These are phyloP conservation scores for Oligia fasciuncula DNA, from an alignment of 2,888 invertebrate species.

Conservation along the genomic window DNA sequence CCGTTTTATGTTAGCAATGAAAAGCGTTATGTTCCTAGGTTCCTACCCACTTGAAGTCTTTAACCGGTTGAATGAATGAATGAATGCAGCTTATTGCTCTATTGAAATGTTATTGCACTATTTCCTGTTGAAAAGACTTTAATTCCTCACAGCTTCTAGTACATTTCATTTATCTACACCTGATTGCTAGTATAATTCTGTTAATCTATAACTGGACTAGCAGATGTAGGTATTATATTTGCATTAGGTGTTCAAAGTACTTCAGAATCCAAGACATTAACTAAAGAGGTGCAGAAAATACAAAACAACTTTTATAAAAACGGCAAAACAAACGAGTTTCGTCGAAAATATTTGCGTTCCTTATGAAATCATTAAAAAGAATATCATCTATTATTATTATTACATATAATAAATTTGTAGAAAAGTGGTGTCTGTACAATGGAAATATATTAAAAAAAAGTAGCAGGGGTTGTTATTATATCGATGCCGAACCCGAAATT, in stretches of 20 bases:
- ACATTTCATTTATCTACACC: conserved; percentile 1
- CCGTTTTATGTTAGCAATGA: neutral
- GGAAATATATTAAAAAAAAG: too few relatives aligned
- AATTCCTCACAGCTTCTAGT: neutral
- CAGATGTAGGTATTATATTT: neutral
- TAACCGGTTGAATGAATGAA: conserved; percentile 11
- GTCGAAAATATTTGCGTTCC: conserved; percentile 22
- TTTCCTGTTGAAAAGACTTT: conserved; percentile 15
- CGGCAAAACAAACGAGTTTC: conserved; percentile 3
- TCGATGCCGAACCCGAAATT: too few relatives aligned
- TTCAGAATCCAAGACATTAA: neutral
- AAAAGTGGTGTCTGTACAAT: too few relatives aligned
- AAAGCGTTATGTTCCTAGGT: neutral
- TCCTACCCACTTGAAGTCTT: neutral
- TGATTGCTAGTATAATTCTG: neutral
- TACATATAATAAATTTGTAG: too few relatives aligned
- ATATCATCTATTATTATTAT: too few relatives aligned
- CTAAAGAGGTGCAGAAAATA: neutral
- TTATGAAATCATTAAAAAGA: conserved; percentile 44
- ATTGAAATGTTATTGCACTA: conserved; percentile 10
- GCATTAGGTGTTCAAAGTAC: neutral
- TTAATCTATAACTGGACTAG: neutral
- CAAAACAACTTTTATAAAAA: neutral
- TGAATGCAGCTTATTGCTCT: conserved; percentile 26
- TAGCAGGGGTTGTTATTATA: too few relatives aligned